Evolutionary conservation across 2,113 vertebrate genomes (phyloP).

Genomic region (Saccopteryx leptura): DNA sequence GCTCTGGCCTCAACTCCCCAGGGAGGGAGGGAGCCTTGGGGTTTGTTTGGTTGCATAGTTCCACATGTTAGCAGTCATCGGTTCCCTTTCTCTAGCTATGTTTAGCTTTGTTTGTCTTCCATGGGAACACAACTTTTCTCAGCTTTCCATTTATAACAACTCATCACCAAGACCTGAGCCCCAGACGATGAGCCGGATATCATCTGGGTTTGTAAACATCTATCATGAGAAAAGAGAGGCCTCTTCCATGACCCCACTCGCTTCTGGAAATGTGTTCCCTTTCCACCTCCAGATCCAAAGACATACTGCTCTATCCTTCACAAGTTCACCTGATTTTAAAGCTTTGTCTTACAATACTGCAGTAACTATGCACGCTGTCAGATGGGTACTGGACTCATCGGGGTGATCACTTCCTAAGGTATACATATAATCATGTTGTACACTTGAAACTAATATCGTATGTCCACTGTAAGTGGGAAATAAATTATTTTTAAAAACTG

Average conservation of each 20-base stretch:
- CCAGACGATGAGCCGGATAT: background rate
- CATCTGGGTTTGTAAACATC: conserved; percentile 33
- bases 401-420: background rate
- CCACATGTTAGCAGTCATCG: background rate
- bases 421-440: background rate
- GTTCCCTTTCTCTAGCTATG: conserved; percentile 44
- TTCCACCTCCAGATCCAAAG: background rate
- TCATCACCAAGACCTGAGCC: conserved; percentile 16
- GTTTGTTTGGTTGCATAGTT: background rate
- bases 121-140: conserved; percentile 69
- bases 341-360: background rate
- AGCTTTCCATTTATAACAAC: conserved; percentile 54
- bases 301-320: background rate
- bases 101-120: conserved; percentile 78
- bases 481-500: background rate
- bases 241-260: background rate
- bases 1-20: conserved; percentile 41
- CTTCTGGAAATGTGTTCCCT: background rate
- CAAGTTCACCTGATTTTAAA: background rate
- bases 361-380: background rate
- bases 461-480: background rate
- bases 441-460: background rate
- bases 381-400: background rate
- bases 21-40: background rate
- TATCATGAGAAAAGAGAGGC: background rate